A percentile compares a stretch with the other conserved stretches of the same genome.
phyloP scores from a whole-genome alignment of 2,888 invertebrate species.

The Petrophora chlorosata region DNA sequence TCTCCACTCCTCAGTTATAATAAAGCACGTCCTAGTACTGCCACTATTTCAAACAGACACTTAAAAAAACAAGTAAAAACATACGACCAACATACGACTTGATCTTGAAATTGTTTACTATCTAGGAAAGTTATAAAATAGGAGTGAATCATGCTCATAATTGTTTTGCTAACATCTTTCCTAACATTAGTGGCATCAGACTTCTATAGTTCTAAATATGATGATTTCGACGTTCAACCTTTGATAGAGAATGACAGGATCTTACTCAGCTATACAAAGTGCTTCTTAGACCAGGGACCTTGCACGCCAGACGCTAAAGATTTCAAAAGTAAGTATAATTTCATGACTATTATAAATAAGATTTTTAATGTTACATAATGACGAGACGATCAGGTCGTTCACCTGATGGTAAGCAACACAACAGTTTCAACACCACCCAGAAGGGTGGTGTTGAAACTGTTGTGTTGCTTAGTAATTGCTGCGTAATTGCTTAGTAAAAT shows the following conservation, averaged over 20 bases:
- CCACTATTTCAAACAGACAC: background rate
- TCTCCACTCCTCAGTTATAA: constrained; percentile 14
- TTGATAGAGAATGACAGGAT: constrained; percentile 87
- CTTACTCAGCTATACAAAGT: constrained; percentile 87
- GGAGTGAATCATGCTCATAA: constrained; percentile 16
- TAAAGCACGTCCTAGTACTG: constrained; percentile 11
- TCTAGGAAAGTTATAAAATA: too few species aligned
- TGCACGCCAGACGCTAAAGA: constrained; percentile 89
- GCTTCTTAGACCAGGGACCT: constrained; percentile 86
- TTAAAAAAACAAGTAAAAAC: background rate
- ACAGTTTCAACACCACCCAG: too few species aligned
- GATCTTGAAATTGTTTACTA: too few species aligned
- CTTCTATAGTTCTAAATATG: constrained; percentile 87
- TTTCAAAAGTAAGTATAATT: constrained; percentile 87
- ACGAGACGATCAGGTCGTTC: too few species aligned
- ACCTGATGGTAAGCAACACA: too few species aligned
- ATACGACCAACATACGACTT: too few species aligned
- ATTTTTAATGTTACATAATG: too few species aligned
- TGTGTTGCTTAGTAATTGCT: too few species aligned
- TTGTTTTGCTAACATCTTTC: constrained; percentile 31
- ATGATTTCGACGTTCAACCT: constrained; percentile 88
- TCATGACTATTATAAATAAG: too few species aligned
- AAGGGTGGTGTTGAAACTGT: too few species aligned
- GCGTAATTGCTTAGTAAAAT: too few species aligned
- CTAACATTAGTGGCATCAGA: constrained; percentile 52